Evolutionary conservation across 2,888 invertebrate species (phyloP), one percentile per base, ranked within the genome.

Genomic region (Parasteatoda lunata): DNA sequence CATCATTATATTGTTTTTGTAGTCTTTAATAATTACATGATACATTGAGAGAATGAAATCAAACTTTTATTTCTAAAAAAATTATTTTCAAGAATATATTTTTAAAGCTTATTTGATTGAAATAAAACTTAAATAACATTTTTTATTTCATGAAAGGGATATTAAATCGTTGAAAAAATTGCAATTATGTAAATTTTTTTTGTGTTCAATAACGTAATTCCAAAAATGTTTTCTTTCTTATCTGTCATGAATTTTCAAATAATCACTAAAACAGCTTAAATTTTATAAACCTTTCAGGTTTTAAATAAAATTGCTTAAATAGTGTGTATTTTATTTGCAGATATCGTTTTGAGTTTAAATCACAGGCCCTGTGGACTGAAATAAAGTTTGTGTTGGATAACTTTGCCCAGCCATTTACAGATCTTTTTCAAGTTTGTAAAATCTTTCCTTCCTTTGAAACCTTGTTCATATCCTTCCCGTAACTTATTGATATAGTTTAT

Each of bases 261-360:
- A 7, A 59, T n/a, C 59, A 5, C 9, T 59, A 59, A 59, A 6
- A 7, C 0, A 59, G 9, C 3, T 7, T 7, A 9, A 59, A 59
- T 13, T 13, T 9, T 59, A 7, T 59, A 8, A 7, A 59, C 9
- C 4, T 0, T 59, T 30, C 30, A 8, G 4, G 0, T 59, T n/a
- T 13, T 7, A n/a, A 59, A 59, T 71, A 47, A 71, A 48, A 49
- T 47, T 71, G 47, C 15, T 48, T 48, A 0, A 9, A 11, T 48
- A 48, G 49, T 71, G 49, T 71, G 11, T 45, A 11, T 52, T 54
- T 59, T 80, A 54, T 48, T 84, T 86, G 54, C 90, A 92, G 92
- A 84, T 99, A 99, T 92, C 94, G 99, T 76, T 97, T 95, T 91
- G 98, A 99, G 92, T 97, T 98, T 92, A 98, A 98, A 92, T 98